Evolutionary conservation across 2,113 vertebrate genomes (phyloP), one percentile per base, ranked within the genome.

Genomic region (Lepus americanus): DNA sequence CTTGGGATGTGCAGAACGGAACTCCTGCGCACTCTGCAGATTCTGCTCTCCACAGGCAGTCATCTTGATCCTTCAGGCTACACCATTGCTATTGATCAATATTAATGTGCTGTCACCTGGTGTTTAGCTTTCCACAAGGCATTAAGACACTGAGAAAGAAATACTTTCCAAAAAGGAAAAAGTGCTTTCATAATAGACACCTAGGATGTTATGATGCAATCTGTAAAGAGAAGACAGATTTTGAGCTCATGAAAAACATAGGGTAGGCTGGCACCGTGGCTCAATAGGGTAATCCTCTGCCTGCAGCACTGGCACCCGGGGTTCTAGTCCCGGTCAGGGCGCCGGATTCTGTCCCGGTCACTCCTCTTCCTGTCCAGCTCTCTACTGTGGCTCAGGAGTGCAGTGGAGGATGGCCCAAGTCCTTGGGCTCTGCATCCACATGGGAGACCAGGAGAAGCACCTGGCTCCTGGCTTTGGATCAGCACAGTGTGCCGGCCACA

Each of bases 1-100:
- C 4, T 3, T 0, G 0, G 6, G 22, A 3, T 9, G 17, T 23
- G 3, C 3, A 0, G 53, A 73, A 23, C 10, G 25, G 31, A 31
- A 61, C 23, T 55, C 22, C n/a, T 1, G 5, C 1, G 9, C 0
- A 13, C 11, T 39, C 2, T 61, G 5, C 33, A 11, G 20, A 22
- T 23, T 20, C 10, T 53, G 4, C 20, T 2, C 5, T 63, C 13
- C 11, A 2, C 2, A 17, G 19, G 36, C 12, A 70, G 25, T 74
- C 49, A 61, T 11, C 19, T 22, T 49, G 33, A 25, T 49, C 31
- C 55, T 74, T 72, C 51, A 16, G 31, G 29, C 4, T 31, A 1
- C 9, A 2, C 49, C 6, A 4, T 27, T 20, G 8, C 19, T 66
- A 22, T 16, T 74, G 79, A 77, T 51, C 31, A 16, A 31, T 23